Base-by-base conservation (phyloP, 1,140 invertebrate species). In the Chlorops oryzae region DNA sequence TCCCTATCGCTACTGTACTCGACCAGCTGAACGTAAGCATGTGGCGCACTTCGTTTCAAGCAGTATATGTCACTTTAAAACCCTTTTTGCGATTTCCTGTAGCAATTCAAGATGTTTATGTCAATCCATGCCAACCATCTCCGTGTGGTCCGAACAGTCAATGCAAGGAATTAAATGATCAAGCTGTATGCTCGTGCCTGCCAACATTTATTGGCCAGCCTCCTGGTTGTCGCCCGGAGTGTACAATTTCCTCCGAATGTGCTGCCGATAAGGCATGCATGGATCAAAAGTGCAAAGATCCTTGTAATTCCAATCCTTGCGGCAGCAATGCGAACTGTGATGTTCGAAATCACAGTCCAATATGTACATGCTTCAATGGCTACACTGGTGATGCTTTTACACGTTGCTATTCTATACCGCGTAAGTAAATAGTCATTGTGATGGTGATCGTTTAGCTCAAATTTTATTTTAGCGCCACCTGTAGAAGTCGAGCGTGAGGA, bases 271-370 rank as follows among this genome's bases (percentile, higher is more conserved):
- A 79, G 57, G 81, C 84, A 12, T 87, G 85, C 62, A 74, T 82
- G 5, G 85, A 84, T 61, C 79, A 82, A 56, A 85, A 82, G 60
- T 88, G 86, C 63, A 71, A 73, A 32, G 75, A 85, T 61, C 82
- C 82, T 17, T 85, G 83, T 57, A 78, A 78, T 18, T 79, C 77
- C 7, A 84, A 82, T 41, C 78, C 81, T 2, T 88, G 86, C 66
- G 85, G 84, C 12, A 57, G 73, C 2, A 84, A 85, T 66, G 80
- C 85, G 3, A 77, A 77, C 43, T 90, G 87, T 63, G 78, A 79
- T 41, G 86, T 88, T 3, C 76, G 85, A 13, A 88, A 87, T 65
- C 88, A 90, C 61, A 81, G 81, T 45, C 80, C 85, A 1, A 79
- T 80, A 25, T 88, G 86, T 65, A 78, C 75, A 50, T 88, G 86